These are phyloP conservation scores for Pseudomyrmex sp. DNA, from an alignment of 1,140 invertebrate genomes.

Conservation along the genomic window DNA sequence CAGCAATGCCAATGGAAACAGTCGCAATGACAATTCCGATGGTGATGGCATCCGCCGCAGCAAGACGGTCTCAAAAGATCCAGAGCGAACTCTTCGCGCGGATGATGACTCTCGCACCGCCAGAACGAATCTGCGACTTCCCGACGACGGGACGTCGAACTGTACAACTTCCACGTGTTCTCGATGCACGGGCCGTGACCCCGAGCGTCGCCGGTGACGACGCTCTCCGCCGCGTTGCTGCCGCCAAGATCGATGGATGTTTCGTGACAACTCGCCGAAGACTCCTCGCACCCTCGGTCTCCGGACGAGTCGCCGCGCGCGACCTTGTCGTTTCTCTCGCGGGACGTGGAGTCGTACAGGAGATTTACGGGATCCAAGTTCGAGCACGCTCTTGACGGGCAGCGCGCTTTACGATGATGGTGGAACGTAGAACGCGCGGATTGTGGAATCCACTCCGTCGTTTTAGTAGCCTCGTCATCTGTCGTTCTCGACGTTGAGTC, in stretches of 20 bases:
- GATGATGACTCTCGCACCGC: constrained; percentile 21
- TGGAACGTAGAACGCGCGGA: not conserved
- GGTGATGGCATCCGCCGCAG: constrained; percentile 18
- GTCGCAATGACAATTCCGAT: constrained; percentile 18
- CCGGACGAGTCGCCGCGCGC: constrained; percentile 34
- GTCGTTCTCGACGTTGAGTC: not conserved
- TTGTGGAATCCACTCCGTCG: constrained; percentile 27
- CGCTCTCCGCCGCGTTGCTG: not conserved
- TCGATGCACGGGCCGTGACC: not conserved
- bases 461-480: constrained; percentile 10
- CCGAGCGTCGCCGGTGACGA: not conserved
- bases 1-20: constrained; percentile 53
- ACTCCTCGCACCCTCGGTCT: constrained; percentile 36
- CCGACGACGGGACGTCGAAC: not conserved
- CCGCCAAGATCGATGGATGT: constrained; percentile 41
- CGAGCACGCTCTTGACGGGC: not conserved
- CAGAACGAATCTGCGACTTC: constrained; percentile 27
- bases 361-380: constrained; percentile 62
- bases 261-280: constrained; percentile 16
- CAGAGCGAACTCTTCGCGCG: constrained; percentile 26
- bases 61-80: constrained; percentile 34
- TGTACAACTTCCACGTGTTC: not conserved
- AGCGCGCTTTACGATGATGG: constrained; percentile 1
- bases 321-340: constrained; percentile 33
- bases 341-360: constrained; percentile 2